A percentile compares a stretch with the other conserved stretches of the same genome.
These are phyloP conservation scores for Tipula confusa DNA, from an alignment of 2,888 invertebrate species.

Conservation along the genomic window DNA sequence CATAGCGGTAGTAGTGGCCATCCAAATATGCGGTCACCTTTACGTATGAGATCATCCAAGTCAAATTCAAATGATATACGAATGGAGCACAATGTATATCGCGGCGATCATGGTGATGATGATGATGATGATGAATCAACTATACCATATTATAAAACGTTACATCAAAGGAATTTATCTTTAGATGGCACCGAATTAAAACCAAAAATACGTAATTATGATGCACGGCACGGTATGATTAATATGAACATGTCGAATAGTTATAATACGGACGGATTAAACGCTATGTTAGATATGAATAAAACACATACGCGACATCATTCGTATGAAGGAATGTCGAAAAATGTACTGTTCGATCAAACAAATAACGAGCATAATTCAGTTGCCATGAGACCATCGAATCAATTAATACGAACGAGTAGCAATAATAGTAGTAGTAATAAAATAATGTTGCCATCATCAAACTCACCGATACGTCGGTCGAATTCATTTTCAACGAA, in stretches of 20 bases:
- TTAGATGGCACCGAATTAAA: constrained; percentile 35
- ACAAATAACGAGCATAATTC: constrained; percentile 27
- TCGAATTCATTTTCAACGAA: constrained; percentile 63
- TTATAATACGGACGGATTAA: constrained; percentile 42
- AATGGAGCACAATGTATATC: not conserved
- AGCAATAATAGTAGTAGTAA: constrained; percentile 27
- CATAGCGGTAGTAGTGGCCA: not conserved
- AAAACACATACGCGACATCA: constrained; percentile 46
- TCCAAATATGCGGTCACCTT: constrained; percentile 26
- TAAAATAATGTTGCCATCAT: constrained; percentile 13
- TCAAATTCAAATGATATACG: constrained; percentile 21
- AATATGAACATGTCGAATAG: constrained; percentile 47
- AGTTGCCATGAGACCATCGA: constrained; percentile 27
- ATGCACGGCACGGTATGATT: not conserved
- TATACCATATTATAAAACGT: constrained; percentile 6
- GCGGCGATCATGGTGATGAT: not conserved
- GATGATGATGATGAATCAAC: constrained; percentile 8
- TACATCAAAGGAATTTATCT: constrained; percentile 39
- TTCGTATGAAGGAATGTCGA: constrained; percentile 43
- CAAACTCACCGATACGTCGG: constrained; percentile 54
- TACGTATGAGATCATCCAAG: constrained; percentile 8
- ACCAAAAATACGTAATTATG: not conserved
- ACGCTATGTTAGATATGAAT: constrained; percentile 36
- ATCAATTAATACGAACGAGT: not conserved
- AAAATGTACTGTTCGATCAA: constrained; percentile 32